phyloP scores from a whole-genome alignment of 2,113 vertebrate species.

The Emydocephalus ijimae region DNA sequence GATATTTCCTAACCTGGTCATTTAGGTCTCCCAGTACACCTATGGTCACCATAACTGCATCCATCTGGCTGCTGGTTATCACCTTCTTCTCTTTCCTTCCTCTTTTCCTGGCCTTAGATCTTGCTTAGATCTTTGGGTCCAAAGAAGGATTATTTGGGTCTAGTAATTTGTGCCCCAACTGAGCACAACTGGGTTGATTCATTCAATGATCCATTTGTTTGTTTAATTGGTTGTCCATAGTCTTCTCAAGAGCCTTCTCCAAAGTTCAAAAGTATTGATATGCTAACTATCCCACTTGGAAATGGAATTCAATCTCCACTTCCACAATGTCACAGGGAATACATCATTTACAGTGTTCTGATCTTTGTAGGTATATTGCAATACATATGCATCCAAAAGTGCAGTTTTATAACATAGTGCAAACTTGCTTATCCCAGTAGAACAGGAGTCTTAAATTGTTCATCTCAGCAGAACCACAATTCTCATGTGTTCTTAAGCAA shows the following conservation, averaged over 20 bases:
- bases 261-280: background rate
- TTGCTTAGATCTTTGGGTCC: background rate
- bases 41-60: background rate
- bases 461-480: background rate
- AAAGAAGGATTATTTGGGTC: background rate
- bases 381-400: background rate
- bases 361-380: background rate
- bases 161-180: background rate
- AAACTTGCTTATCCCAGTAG: slow-evolving; percentile 1
- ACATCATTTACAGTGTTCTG: background rate
- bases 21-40: background rate
- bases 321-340: background rate
- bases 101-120: background rate
- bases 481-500: background rate
- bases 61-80: background rate
- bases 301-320: background rate
- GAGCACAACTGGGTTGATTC: background rate
- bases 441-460: background rate
- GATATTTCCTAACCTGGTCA: background rate
- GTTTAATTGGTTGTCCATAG: background rate
- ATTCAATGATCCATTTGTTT: background rate
- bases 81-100: background rate
- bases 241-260: background rate
- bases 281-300: background rate
- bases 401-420: background rate